phyloP scores from a whole-genome alignment of 2,797 vertebrate species.

The Sebastes matsubarae region DNA sequence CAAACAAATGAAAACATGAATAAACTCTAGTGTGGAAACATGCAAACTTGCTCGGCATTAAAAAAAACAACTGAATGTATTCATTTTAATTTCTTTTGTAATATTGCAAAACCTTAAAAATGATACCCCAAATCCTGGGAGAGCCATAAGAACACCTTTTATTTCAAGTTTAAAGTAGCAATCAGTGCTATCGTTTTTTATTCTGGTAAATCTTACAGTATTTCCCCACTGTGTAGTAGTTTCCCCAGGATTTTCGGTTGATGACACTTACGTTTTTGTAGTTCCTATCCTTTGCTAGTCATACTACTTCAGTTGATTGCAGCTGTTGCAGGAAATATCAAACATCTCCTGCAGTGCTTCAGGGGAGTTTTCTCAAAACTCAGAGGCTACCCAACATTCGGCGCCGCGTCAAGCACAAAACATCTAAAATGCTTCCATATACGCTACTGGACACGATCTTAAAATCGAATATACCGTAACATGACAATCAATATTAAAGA shows the following conservation, averaged over 20 bases:
- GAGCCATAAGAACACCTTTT: not conserved
- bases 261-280: not conserved
- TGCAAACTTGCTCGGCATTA: not conserved
- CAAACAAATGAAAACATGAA: not conserved
- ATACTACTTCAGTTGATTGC: not conserved
- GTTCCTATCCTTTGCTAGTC: not conserved
- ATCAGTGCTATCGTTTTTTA: not conserved
- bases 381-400: not conserved
- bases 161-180: not conserved
- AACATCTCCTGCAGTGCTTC: not conserved
- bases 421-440: not conserved
- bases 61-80: not conserved
- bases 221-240: not conserved
- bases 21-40: not conserved
- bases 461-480: not conserved
- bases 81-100: not conserved
- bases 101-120: not conserved
- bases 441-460: not conserved
- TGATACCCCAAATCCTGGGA: not conserved
- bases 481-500: too few species aligned
- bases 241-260: not conserved
- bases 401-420: not conserved
- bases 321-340: conserved; percentile 3
- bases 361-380: not conserved
- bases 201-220: not conserved